A percentile compares a stretch with the other conserved stretches of the same genome.
These are phyloP conservation scores for Brachymystax lenok DNA, from an alignment of 2,797 vertebrate genomes.

Conservation along the genomic window DNA sequence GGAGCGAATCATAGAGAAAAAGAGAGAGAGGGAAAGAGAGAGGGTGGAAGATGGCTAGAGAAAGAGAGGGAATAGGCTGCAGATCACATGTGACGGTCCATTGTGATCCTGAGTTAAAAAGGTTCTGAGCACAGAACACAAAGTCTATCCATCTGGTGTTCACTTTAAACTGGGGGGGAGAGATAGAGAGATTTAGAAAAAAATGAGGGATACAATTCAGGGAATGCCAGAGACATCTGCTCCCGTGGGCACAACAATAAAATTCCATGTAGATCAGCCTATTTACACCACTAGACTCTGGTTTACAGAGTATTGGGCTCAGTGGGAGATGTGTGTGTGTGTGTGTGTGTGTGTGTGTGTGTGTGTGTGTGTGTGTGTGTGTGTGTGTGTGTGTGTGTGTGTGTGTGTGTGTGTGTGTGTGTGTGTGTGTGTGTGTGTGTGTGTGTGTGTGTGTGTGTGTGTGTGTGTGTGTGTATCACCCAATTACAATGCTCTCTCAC, in stretches of 20 bases:
- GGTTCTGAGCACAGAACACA: constrained; percentile 62
- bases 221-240: constrained; percentile 79
- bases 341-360: constrained; percentile 33
- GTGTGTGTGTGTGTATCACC: neutral
- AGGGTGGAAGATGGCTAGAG: constrained; percentile 17
- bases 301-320: constrained; percentile 53
- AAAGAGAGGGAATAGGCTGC: constrained; percentile 25
- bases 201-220: constrained; percentile 72
- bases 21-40: constrained; percentile 49
- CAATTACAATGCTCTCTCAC: constrained; percentile 40
- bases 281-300: constrained; percentile 49
- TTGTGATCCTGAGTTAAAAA: constrained; percentile 68
- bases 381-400: constrained; percentile 7
- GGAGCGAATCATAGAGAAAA: constrained; percentile 51
- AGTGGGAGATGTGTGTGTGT: constrained; percentile 43
- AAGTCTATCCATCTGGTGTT: constrained; percentile 73
- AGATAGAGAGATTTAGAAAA: constrained; percentile 6
- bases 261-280: constrained; percentile 73
- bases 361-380: constrained; percentile 37
- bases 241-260: constrained; percentile 79
- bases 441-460: neutral
- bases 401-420: constrained; percentile 22
- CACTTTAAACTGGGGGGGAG: constrained; percentile 2
- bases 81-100: constrained; percentile 69
- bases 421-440: constrained; percentile 8